Evolutionary conservation across 2,797 vertebrate species (phyloP).

Genomic region (Acipenser ruthenus): DNA sequence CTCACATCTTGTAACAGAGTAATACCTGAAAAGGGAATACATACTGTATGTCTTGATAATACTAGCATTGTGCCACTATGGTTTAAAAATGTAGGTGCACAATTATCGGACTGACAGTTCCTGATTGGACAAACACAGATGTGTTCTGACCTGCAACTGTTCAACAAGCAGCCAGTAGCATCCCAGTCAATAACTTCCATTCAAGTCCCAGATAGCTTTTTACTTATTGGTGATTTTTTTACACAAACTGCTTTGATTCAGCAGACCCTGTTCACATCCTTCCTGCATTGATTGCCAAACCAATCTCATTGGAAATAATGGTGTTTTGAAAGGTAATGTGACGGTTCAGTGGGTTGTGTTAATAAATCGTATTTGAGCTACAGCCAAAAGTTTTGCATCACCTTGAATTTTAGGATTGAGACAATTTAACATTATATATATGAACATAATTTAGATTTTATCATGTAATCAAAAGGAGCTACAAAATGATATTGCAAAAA

Average conservation of each 20-base stretch:
- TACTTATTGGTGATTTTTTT: conserved; percentile 38
- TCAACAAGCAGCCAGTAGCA: conserved; percentile 35
- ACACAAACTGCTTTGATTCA: conserved; percentile 14
- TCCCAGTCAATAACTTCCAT: conserved; percentile 42
- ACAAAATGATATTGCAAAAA: conserved; percentile 8
- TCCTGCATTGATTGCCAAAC: conserved; percentile 35
- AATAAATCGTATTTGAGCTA: conserved; percentile 9
- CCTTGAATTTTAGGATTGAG: no score
- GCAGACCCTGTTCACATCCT: conserved; percentile 31
- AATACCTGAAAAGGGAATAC: conserved; percentile 2
- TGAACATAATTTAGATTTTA: conserved; percentile 6
- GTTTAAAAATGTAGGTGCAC: conserved; percentile 19
- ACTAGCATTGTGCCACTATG: conserved; percentile 5
- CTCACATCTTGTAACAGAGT: conserved; percentile 15
- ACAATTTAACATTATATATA: not conserved
- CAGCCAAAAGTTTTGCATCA: no score
- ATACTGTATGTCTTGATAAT: conserved; percentile 7
- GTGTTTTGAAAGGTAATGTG: conserved; percentile 30
- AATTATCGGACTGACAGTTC: conserved; percentile 19
- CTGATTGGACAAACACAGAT: conserved; percentile 20
- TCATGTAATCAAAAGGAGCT: conserved; percentile 2
- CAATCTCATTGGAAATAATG: conserved; percentile 33
- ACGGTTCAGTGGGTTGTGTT: conserved; percentile 1
- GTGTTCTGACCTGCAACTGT: conserved; percentile 37
- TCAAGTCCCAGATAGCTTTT: conserved; percentile 40